Percentiles rank a stretch among this genome's conserved stretches.
Conservation (phyloP, 2,113 vertebrate genomes). For the Eublepharis macularius region DNA sequence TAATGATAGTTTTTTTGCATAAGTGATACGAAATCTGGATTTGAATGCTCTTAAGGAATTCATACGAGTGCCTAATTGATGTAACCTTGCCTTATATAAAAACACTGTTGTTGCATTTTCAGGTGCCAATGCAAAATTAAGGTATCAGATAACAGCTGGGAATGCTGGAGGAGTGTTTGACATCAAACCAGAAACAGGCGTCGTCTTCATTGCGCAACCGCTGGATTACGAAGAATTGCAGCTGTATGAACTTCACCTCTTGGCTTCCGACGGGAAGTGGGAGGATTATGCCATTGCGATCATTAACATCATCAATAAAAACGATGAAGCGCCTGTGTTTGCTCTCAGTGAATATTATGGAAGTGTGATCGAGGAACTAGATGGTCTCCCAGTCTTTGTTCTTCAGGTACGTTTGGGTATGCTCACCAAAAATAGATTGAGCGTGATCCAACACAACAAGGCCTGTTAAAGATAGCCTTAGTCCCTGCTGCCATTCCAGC, state of each 20-base stretch:
- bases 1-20: neutral
- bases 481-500: neutral
- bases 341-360: constrained; percentile 87
- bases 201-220: constrained; percentile 84
- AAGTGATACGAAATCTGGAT: neutral
- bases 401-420: constrained; percentile 78
- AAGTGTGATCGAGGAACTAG: constrained; percentile 85
- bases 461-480: neutral
- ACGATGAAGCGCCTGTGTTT: constrained; percentile 89
- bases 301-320: constrained; percentile 86
- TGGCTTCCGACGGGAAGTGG: constrained; percentile 91
- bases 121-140: constrained; percentile 88
- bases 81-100: neutral
- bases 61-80: neutral
- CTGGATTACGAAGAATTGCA: constrained; percentile 87
- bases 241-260: constrained; percentile 83
- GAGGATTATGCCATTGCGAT: constrained; percentile 84
- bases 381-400: constrained; percentile 85
- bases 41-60: neutral
- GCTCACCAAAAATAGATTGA: neutral
- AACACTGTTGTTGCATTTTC: constrained; percentile 29
- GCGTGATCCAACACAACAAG: neutral
- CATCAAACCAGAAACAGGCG: constrained; percentile 86
- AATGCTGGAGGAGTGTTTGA: constrained; percentile 84
- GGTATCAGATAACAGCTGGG: constrained; percentile 89